Evolutionary conservation across 1,140 invertebrate species (phyloP).

Genomic region (Ganaspis sp.): DNA sequence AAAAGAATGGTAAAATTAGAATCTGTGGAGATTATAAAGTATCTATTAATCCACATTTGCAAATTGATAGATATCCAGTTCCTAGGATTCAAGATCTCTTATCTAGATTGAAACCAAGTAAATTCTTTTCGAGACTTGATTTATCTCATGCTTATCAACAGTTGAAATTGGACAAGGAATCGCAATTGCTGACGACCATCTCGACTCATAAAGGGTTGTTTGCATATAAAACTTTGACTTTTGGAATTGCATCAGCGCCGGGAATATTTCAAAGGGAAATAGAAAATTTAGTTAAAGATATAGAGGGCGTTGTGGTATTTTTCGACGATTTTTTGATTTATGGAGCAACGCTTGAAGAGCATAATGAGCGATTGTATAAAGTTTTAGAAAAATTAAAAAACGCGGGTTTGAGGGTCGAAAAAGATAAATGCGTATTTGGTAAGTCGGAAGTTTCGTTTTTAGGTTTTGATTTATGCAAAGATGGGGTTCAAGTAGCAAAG

Average conservation of each 20-base stretch:
- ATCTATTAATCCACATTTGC: conserved; percentile 60
- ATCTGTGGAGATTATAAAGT: conserved; percentile 41
- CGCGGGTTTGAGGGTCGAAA: conserved; percentile 36
- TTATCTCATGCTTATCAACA: conserved; percentile 63
- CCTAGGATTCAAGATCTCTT: conserved; percentile 65
- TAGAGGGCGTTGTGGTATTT: conserved; percentile 38
- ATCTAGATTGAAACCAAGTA: conserved; percentile 51
- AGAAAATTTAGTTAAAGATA: conserved; percentile 36
- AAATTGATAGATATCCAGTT: conserved; percentile 58
- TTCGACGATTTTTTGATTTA: conserved; percentile 45
- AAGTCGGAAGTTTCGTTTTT: conserved; percentile 43
- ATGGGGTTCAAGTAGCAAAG: conserved; percentile 36
- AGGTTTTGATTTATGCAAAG: conserved; percentile 37
- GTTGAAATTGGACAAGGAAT: conserved; percentile 56
- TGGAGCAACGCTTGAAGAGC: conserved; percentile 29
- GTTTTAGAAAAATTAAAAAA: conserved; percentile 35
- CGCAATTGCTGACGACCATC: conserved; percentile 51
- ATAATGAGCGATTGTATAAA: conserved; percentile 26
- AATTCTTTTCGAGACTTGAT: conserved; percentile 64
- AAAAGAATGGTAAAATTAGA: conserved; percentile 26
- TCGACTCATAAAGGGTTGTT: conserved; percentile 56
- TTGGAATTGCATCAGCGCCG: conserved; percentile 39
- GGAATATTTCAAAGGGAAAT: conserved; percentile 44
- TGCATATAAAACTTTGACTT: conserved; percentile 48
- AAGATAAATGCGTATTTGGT: conserved; percentile 45